These are phyloP conservation scores for Drosophila borborema DNA, from an alignment of 2,888 invertebrate genomes.

Conservation along the genomic window DNA sequence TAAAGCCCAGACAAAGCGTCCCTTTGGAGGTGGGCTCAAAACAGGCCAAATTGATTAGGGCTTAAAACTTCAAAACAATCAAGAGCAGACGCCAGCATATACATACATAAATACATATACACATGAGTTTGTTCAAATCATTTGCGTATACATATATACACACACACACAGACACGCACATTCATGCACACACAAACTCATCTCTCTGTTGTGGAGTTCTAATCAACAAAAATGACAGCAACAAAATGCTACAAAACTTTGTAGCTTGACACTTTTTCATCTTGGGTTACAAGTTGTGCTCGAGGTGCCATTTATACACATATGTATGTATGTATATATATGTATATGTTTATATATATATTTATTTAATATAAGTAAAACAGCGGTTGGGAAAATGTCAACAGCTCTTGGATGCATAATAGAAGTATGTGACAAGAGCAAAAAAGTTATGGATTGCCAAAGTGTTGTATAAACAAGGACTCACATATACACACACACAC, in stretches of 20 bases:
- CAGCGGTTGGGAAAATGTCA: constrained; percentile 55
- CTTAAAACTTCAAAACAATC: constrained; percentile 78
- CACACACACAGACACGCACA: background rate
- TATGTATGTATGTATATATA: background rate
- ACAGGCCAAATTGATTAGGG: constrained; percentile 79
- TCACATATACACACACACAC: background rate
- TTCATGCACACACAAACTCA: background rate
- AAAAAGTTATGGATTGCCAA: constrained; percentile 75
- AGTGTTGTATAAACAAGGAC: constrained; percentile 54
- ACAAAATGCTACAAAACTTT: constrained; percentile 69
- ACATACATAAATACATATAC: constrained; percentile 6
- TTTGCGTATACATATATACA: constrained; percentile 4
- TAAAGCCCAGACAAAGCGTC: constrained; percentile 28
- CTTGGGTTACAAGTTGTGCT: constrained; percentile 41
- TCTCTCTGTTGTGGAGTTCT: constrained; percentile 52
- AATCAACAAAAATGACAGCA: constrained; percentile 71
- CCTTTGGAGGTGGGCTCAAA: constrained; percentile 52
- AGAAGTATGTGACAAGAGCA: constrained; percentile 68
- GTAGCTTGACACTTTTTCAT: constrained; percentile 50
- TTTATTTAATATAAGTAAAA: constrained; percentile 32
- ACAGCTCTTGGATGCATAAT: constrained; percentile 61
- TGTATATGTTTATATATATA: constrained; percentile 13
- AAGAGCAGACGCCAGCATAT: constrained; percentile 53
- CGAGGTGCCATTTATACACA: constrained; percentile 6
- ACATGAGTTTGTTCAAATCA: constrained; percentile 3